Evolutionary conservation across 2,888 invertebrate species (phyloP).

Genomic region (Lymantria dispar): DNA sequence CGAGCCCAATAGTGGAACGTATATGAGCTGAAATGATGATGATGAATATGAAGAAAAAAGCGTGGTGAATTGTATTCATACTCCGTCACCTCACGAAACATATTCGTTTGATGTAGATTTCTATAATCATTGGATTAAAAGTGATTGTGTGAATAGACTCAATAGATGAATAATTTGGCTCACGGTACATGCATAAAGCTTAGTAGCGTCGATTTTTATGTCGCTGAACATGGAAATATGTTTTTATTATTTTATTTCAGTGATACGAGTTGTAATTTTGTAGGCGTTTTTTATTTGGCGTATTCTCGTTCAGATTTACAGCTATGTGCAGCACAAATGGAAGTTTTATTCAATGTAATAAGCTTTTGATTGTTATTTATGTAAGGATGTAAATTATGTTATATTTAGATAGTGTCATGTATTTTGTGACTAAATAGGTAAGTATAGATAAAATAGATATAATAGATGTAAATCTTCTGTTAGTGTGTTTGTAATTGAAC

Average conservation of each 20-base stretch:
- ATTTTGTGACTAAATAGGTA: no score
- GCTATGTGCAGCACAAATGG: background rate
- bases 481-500: no score
- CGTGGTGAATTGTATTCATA: no score
- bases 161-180: background rate
- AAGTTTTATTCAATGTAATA: background rate
- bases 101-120: constrained; percentile 9
- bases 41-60: no score
- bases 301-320: background rate
- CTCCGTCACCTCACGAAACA: no score
- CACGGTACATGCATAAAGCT: background rate
- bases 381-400: background rate
- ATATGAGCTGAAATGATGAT: no score
- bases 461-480: no score
- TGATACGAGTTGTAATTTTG: background rate
- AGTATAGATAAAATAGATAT: no score
- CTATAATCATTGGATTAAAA: constrained; percentile 3
- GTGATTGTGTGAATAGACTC: background rate
- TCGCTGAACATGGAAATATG: constrained; percentile 1
- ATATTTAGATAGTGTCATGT: no score
- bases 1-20: no score
- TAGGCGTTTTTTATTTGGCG: background rate
- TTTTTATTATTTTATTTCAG: constrained; percentile 5
- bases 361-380: background rate
- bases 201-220: background rate